phyloP scores from a whole-genome alignment of 37 sponge, comb jelly and placozoan species.

The Halichondria panicea region DNA sequence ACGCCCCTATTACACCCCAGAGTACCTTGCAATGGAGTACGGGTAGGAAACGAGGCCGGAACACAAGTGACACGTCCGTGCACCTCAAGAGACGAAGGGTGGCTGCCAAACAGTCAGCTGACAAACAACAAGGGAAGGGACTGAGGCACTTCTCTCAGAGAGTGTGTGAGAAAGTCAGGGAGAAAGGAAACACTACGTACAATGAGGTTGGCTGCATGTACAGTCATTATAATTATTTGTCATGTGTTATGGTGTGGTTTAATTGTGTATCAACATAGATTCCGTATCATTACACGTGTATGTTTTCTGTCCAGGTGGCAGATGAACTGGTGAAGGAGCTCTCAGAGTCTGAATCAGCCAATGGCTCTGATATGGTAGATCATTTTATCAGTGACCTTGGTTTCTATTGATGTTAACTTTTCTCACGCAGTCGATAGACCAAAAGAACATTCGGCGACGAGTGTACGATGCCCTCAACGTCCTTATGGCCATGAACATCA shows the following conservation, averaged over 20 bases:
- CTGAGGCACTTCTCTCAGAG: slow-evolving; percentile 91
- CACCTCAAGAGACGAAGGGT: slow-evolving; percentile 21
- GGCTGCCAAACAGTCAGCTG: slow-evolving; percentile 54
- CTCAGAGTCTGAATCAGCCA: slow-evolving; percentile 50
- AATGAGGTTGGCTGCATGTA: slow-evolving; percentile 70
- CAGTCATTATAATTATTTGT: too few relatives aligned
- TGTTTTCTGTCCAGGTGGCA: slow-evolving; percentile 74
- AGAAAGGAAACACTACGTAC: slow-evolving; percentile 90
- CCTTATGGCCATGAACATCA: slow-evolving; percentile 98
- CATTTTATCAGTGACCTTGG: background rate
- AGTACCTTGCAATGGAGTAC: too few relatives aligned
- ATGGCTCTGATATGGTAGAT: slow-evolving; percentile 11
- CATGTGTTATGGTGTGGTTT: slow-evolving; percentile 1
- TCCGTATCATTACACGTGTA: background rate
- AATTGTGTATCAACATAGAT: background rate
- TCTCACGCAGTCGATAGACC: slow-evolving; percentile 85
- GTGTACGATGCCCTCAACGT: slow-evolving; percentile 99
- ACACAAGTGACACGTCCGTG: slow-evolving; percentile 16
- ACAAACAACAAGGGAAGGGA: slow-evolving; percentile 80
- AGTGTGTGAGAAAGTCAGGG: slow-evolving; percentile 96
- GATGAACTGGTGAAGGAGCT: slow-evolving; percentile 96
- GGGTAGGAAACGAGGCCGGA: slow-evolving; percentile 29
- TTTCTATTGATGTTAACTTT: background rate
- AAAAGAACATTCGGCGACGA: slow-evolving; percentile 92
- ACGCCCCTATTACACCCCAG: background rate